phyloP scores from a whole-genome alignment of 2,797 vertebrate species.

The Melanotaenia trifasciata region DNA sequence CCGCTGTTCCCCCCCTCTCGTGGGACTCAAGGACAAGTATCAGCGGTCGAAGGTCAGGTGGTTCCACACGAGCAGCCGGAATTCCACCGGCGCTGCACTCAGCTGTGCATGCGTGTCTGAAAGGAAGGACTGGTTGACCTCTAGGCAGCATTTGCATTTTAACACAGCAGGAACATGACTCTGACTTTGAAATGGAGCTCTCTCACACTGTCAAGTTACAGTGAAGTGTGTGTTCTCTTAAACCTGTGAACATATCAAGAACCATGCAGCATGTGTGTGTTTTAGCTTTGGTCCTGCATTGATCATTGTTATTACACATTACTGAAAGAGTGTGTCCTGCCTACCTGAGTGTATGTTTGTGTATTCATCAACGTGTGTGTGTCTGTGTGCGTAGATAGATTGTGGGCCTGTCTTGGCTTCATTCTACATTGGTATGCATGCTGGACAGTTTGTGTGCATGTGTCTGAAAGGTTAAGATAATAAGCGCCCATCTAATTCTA shows the following conservation, averaged over 20 bases:
- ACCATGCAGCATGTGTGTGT: neutral
- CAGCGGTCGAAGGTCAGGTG: constrained; percentile 72
- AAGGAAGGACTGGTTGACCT: constrained; percentile 41
- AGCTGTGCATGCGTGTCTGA: constrained; percentile 25
- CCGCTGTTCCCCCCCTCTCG: constrained; percentile 24
- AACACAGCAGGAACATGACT: constrained; percentile 31
- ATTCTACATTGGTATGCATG: constrained; percentile 55
- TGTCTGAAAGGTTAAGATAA: constrained; percentile 53
- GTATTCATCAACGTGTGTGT: constrained; percentile 8
- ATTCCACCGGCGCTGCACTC: constrained; percentile 64
- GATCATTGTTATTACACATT: constrained; percentile 57
- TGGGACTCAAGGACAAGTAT: constrained; percentile 79
- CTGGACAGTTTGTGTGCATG: constrained; percentile 8
- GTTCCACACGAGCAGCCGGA: constrained; percentile 65
- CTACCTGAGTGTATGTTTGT: neutral
- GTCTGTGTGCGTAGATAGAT: constrained; percentile 15
- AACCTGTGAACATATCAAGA: neutral
- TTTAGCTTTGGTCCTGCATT: constrained; percentile 27
- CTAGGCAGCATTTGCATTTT: constrained; percentile 60
- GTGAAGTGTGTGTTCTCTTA: neutral
- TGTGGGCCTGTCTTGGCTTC: constrained; percentile 32
- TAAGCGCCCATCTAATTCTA: constrained; percentile 71
- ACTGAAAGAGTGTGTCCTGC: neutral
- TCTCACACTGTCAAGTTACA: constrained; percentile 21
- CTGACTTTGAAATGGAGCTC: constrained; percentile 47